Evolutionary conservation across 1,140 invertebrate genomes (phyloP).

Genomic region (Achatina immaculata): DNA sequence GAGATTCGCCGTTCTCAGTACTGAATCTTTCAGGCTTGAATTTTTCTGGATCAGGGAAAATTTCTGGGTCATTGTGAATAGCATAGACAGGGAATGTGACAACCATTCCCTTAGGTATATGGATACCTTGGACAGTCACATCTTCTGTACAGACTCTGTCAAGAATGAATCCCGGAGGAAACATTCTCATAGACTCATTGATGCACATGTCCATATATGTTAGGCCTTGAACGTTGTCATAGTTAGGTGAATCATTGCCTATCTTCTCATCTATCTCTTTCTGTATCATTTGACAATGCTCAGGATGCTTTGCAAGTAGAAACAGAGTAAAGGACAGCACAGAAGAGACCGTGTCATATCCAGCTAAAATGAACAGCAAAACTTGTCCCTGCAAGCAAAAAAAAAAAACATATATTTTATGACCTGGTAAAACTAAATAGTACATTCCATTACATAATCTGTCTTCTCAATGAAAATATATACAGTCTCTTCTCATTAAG

Average conservation of each 20-base stretch:
- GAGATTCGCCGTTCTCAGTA: constrained; percentile 34
- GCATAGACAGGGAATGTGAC: constrained; percentile 85
- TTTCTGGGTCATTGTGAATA: constrained; percentile 81
- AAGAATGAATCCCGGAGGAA: constrained; percentile 53
- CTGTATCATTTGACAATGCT: constrained; percentile 58
- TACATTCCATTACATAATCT: not conserved
- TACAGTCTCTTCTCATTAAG: no score
- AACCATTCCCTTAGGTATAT: constrained; percentile 72
- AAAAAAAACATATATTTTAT: no score
- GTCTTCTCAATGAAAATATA: no score
- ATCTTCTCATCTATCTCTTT: constrained; percentile 56
- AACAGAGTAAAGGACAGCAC: constrained; percentile 74
- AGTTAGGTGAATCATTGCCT: constrained; percentile 53
- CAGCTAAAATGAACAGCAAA: constrained; percentile 78
- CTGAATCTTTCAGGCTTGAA: constrained; percentile 77
- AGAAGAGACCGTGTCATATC: constrained; percentile 77
- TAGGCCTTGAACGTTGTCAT: constrained; percentile 64
- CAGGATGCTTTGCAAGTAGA: constrained; percentile 75
- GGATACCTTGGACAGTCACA: not conserved
- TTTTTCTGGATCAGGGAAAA: constrained; percentile 80
- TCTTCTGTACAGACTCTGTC: constrained; percentile 10
- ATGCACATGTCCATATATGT: constrained; percentile 67
- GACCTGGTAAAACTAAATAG: not conserved
- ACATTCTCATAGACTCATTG: constrained; percentile 67
- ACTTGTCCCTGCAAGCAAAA: constrained; percentile 22